These are phyloP conservation scores for Dipodomys ordii DNA, from an alignment of 2,113 vertebrate species.

Conservation along the genomic window DNA sequence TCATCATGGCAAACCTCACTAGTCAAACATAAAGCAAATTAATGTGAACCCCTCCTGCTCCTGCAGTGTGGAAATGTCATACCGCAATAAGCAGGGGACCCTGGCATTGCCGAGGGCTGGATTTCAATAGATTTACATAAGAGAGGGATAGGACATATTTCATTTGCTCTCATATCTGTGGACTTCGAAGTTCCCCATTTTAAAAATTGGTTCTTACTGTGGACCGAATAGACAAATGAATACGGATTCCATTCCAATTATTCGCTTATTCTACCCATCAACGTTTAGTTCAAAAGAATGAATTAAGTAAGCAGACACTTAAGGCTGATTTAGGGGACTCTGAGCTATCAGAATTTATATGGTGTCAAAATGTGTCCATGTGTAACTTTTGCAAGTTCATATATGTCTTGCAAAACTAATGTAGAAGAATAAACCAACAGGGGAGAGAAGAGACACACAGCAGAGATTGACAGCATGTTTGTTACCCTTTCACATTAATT, in stretches of 20 bases:
- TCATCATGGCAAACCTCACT: constrained; percentile 89
- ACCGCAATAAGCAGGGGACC: constrained; percentile 90
- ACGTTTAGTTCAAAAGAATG: background rate
- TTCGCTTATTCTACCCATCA: background rate
- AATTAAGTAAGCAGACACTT: background rate
- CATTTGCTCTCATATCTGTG: background rate
- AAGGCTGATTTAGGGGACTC: background rate
- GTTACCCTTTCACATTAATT: background rate
- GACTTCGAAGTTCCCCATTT: background rate
- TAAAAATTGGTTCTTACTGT: background rate
- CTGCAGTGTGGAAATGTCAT: constrained; percentile 91
- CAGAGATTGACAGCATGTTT: background rate
- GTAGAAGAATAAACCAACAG: background rate
- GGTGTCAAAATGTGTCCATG: too few species aligned
- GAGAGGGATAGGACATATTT: constrained; percentile 83
- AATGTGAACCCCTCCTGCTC: constrained; percentile 89
- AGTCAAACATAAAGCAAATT: constrained; percentile 94
- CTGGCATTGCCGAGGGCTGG: constrained; percentile 79
- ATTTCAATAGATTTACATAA: constrained; percentile 91
- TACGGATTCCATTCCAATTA: background rate
- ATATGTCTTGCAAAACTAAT: too few species aligned
- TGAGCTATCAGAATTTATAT: background rate
- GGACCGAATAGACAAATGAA: background rate
- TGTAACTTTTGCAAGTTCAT: too few species aligned
- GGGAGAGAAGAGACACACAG: background rate